Conservation (phyloP, 2,113 vertebrate species). For the Macaca mulatta region DNA sequence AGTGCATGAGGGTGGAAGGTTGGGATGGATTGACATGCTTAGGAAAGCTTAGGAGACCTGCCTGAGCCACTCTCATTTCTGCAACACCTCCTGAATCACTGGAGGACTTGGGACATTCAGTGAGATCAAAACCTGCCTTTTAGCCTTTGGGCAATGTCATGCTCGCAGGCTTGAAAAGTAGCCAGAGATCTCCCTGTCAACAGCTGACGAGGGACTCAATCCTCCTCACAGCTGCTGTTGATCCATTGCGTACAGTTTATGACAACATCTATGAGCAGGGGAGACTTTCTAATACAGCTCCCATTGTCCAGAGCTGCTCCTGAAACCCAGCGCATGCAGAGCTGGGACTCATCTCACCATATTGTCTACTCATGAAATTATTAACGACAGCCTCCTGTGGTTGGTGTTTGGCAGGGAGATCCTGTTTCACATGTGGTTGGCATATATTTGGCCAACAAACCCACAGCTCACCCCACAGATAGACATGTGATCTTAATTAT, state of each 20-base stretch:
- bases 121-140: neutral
- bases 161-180: neutral
- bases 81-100: neutral
- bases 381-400: conserved; percentile 5
- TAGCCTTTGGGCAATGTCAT: neutral
- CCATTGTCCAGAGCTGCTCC: neutral
- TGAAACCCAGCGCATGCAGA: neutral
- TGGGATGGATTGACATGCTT: neutral
- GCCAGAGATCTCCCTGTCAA: neutral
- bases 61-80: neutral
- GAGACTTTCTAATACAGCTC: neutral
- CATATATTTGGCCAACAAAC: conserved; percentile 23
- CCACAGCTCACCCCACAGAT: neutral
- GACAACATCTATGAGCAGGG: neutral
- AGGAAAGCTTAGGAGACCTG: neutral
- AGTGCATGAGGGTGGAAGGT: neutral
- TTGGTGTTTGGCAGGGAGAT: conserved; percentile 14
- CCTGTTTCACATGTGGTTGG: neutral
- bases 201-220: neutral
- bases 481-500: neutral
- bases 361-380: neutral
- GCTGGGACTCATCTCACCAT: neutral
- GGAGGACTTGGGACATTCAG: neutral
- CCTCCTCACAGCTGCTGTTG: neutral
- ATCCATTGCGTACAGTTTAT: neutral